phyloP scores from a whole-genome alignment of 1,140 invertebrate species.

The Ceratosolen solmsi region DNA sequence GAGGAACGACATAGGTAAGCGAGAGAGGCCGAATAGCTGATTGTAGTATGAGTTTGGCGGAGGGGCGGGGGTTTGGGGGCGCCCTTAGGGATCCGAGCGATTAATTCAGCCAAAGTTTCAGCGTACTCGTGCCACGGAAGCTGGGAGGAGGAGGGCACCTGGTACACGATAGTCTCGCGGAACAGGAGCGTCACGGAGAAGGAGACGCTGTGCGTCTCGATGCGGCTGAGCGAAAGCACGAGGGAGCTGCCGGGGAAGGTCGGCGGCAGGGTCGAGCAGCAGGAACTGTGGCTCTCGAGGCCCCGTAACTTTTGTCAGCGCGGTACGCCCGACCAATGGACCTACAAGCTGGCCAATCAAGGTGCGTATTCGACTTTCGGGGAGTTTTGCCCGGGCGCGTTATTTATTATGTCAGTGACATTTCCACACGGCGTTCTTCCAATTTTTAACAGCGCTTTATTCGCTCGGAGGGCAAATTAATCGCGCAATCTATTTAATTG shows the following conservation, averaged over 20 bases:
- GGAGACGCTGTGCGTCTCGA: slow-evolving; percentile 67
- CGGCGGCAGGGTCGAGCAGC: slow-evolving; percentile 57
- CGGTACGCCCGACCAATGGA: slow-evolving; percentile 60
- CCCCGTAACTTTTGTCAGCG: slow-evolving; percentile 64
- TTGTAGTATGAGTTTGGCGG: too few relatives aligned
- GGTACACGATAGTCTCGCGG: slow-evolving; percentile 76
- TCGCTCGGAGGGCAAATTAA: too few relatives aligned
- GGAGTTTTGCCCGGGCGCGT: too few relatives aligned
- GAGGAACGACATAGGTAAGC: slow-evolving; percentile 62
- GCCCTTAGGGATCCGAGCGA: not conserved
- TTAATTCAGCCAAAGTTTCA: slow-evolving; percentile 56
- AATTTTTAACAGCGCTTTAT: too few relatives aligned
- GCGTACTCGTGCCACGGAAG: slow-evolving; percentile 77
- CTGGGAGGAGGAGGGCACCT: slow-evolving; percentile 76
- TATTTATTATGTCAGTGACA: not conserved
- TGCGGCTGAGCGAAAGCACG: slow-evolving; percentile 58
- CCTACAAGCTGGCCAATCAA: slow-evolving; percentile 67
- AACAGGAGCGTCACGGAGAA: slow-evolving; percentile 62
- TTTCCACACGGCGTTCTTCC: too few relatives aligned
- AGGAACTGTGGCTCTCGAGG: slow-evolving; percentile 64
- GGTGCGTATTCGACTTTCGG: slow-evolving; percentile 53
- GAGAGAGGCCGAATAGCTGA: not conserved
- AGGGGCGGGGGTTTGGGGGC: too few relatives aligned
- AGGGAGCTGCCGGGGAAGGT: slow-evolving; percentile 54
- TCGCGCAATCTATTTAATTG: too few relatives aligned